These are phyloP conservation scores for Branchinecta sandiegonensis DNA, from an alignment of 2,888 invertebrate genomes.

Conservation along the genomic window DNA sequence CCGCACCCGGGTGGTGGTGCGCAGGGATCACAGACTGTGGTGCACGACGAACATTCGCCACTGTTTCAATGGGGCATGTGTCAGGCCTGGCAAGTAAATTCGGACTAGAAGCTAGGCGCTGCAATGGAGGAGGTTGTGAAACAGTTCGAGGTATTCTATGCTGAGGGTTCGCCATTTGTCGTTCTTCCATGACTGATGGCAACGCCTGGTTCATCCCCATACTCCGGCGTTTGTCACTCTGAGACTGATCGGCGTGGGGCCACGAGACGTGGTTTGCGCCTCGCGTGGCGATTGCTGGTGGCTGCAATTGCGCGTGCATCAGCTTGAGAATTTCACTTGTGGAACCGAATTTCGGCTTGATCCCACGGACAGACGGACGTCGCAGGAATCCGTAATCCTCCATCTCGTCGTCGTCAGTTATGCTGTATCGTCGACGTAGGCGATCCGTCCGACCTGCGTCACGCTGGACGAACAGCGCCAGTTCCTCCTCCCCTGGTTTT, in stretches of 20 bases:
- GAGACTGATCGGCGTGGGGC: conserved; percentile 39
- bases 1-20: not conserved
- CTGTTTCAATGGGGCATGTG: conserved; percentile 2
- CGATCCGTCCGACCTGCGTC: conserved; percentile 67
- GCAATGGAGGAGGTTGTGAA: not conserved
- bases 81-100: conserved; percentile 9
- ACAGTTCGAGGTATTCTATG: conserved; percentile 34
- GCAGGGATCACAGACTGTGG: conserved; percentile 2
- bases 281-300: conserved; percentile 32
- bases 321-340: conserved; percentile 62
- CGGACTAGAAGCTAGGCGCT: conserved; percentile 5
- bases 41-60: not conserved
- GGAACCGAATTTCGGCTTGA: conserved; percentile 69
- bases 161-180: conserved; percentile 51
- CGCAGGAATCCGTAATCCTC: conserved; percentile 80
- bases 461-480: conserved; percentile 69
- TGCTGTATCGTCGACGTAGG: conserved; percentile 52
- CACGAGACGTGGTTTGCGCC: conserved; percentile 41
- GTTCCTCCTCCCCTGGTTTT: conserved; percentile 40
- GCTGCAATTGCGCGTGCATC: conserved; percentile 52
- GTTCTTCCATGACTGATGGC: conserved; percentile 55
- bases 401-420: conserved; percentile 51
- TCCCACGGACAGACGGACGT: conserved; percentile 73
- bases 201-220: conserved; percentile 40
- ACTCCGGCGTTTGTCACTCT: not conserved